Conservation (phyloP, 2,113 vertebrate species). For the Mionectes macconnelli region DNA sequence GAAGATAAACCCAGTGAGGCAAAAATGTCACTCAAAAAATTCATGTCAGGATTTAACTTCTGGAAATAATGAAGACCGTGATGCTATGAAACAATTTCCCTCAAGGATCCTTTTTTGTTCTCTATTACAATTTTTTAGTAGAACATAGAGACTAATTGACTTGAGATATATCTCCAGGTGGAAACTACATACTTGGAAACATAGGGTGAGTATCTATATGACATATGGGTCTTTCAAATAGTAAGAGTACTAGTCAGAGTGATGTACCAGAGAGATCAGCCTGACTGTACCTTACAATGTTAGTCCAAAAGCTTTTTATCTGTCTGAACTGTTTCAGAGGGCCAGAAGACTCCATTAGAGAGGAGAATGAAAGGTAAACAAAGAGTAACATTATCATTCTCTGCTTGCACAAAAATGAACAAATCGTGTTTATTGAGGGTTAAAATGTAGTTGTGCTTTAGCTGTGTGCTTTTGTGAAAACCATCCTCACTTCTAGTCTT, state of each 20-base stretch:
- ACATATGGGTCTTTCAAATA: not conserved
- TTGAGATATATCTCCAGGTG: not conserved
- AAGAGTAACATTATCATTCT: not conserved
- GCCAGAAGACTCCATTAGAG: not conserved
- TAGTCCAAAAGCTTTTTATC: not conserved
- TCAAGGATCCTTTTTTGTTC: not conserved
- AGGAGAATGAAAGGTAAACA: not conserved
- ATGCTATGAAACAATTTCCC: not conserved
- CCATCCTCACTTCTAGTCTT: not conserved
- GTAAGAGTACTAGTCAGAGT: not conserved
- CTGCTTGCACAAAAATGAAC: not conserved
- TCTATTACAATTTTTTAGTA: not conserved
- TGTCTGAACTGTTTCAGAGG: not conserved
- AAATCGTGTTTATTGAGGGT: not conserved
- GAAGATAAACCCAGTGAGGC: not conserved
- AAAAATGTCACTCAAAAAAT: not conserved
- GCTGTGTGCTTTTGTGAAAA: not conserved
- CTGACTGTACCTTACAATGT: not conserved
- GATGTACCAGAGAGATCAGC: not conserved
- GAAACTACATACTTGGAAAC: not conserved
- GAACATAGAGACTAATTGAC: not conserved
- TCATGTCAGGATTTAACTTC: not conserved
- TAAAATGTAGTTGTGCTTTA: not conserved
- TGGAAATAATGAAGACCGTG: not conserved
- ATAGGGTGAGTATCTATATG: no score